phyloP scores from a whole-genome alignment of 2,113 vertebrate genomes.

The Larimichthys crocea region DNA sequence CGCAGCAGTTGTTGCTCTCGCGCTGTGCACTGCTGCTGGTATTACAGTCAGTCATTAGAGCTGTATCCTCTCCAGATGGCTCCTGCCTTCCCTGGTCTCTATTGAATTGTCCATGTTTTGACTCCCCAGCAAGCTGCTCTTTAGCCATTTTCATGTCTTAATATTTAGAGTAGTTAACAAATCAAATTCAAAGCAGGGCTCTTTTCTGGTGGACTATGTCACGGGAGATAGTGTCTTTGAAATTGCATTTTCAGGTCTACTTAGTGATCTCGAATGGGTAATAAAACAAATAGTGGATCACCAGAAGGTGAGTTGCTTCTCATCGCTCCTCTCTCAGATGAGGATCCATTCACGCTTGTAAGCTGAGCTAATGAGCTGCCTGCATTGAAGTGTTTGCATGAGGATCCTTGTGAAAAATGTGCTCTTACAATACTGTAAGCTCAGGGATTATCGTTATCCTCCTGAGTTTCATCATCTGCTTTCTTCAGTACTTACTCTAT shows the following conservation, averaged over 20 bases:
- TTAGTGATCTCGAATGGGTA: conserved; percentile 16
- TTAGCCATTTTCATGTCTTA: conserved; percentile 58
- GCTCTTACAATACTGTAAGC: conserved; percentile 59
- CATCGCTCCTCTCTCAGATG: not conserved
- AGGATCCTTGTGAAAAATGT: conserved; percentile 57
- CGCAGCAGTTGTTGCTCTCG: conserved; percentile 48
- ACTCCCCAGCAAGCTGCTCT: conserved; percentile 61
- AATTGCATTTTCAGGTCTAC: conserved; percentile 32
- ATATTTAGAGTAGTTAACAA: conserved; percentile 52
- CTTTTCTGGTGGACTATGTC: conserved; percentile 19
- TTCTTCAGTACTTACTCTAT: conserved; percentile 41
- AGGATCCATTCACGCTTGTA: conserved; percentile 37
- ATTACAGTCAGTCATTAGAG: conserved; percentile 73
- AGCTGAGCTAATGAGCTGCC: conserved; percentile 62
- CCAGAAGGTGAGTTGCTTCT: conserved; percentile 29
- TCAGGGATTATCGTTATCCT: conserved; percentile 70
- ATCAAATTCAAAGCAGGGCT: conserved; percentile 49
- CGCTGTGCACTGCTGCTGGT: conserved; percentile 66
- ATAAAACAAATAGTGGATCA: conserved; percentile 30
- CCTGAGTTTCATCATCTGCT: conserved; percentile 63
- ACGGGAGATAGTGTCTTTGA: conserved; percentile 15
- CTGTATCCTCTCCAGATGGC: conserved; percentile 81
- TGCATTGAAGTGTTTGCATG: conserved; percentile 62
- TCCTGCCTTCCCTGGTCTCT: conserved; percentile 55
- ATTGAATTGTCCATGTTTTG: conserved; percentile 75